phyloP scores from a whole-genome alignment of 2,113 vertebrate genomes.

The Oryzias javanicus region DNA sequence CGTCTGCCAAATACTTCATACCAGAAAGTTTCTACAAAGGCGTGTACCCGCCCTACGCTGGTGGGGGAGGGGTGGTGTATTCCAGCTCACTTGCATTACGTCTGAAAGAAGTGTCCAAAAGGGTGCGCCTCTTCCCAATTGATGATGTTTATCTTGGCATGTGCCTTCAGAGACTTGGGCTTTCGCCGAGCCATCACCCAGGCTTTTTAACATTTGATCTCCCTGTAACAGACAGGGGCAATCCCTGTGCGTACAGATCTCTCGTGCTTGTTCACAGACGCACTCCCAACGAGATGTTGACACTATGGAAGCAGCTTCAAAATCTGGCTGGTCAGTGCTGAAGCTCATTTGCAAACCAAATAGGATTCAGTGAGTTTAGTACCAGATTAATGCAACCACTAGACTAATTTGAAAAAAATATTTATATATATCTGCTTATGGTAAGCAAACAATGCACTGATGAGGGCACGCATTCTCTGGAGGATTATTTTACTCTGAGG shows the following conservation, averaged over 20 bases:
- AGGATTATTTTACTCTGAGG: constrained; percentile 4
- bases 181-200: constrained; percentile 67
- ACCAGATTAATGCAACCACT: neutral
- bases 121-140: constrained; percentile 79
- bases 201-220: constrained; percentile 81
- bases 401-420: constrained; percentile 7
- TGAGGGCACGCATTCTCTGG: neutral
- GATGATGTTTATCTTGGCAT: constrained; percentile 80
- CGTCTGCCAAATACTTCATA: constrained; percentile 77
- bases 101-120: constrained; percentile 60
- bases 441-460: neutral
- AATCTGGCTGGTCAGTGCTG: constrained; percentile 46
- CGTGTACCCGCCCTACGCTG: constrained; percentile 76
- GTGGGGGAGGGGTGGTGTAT: constrained; percentile 81
- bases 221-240: constrained; percentile 47
- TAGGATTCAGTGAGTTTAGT: constrained; percentile 7
- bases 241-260: constrained; percentile 73
- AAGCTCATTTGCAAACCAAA: constrained; percentile 63
- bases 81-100: constrained; percentile 67
- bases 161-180: constrained; percentile 72
- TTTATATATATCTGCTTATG: neutral
- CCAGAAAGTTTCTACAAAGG: constrained; percentile 79
- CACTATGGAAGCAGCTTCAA: constrained; percentile 70
- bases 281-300: constrained; percentile 75
- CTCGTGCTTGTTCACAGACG: constrained; percentile 78